A percentile compares a stretch with the other conserved stretches of the same genome.
phyloP scores from a whole-genome alignment of 2,888 invertebrate species.

The Gymnocheta viridis region DNA sequence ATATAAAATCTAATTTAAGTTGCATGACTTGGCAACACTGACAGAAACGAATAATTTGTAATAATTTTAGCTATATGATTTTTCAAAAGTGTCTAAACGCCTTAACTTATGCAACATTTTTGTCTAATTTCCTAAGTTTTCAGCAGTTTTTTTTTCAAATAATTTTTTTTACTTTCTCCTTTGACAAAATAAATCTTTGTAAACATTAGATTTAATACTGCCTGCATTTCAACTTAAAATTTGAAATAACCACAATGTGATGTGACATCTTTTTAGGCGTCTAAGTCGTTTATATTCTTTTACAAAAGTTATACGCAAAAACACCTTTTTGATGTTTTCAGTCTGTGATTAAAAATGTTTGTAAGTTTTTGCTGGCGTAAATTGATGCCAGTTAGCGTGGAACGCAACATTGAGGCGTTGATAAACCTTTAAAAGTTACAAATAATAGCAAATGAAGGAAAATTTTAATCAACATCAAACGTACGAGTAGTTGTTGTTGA shows the following conservation, averaged over 20 bases:
- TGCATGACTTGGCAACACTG: too few species aligned
- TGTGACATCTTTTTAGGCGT: slow-evolving; percentile 24
- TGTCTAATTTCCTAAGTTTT: not conserved
- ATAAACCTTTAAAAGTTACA: slow-evolving; percentile 39
- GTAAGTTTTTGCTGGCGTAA: slow-evolving; percentile 48
- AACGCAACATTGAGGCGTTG: slow-evolving; percentile 12
- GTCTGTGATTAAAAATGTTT: slow-evolving; percentile 57
- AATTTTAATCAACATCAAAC: too few species aligned
- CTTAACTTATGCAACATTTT: too few species aligned
- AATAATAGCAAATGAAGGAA: slow-evolving; percentile 11
- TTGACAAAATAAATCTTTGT: slow-evolving; percentile 9
- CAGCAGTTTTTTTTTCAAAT: not conserved
- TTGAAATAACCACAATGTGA: slow-evolving; percentile 33
- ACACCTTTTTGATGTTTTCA: slow-evolving; percentile 67
- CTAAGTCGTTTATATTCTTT: slow-evolving; percentile 19
- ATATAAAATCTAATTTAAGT: too few species aligned
- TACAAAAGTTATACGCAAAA: slow-evolving; percentile 10
- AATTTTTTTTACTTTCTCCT: not conserved
- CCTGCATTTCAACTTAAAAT: slow-evolving; percentile 4
- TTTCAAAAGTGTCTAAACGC: too few species aligned
- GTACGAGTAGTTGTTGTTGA: not conserved
- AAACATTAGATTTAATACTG: not conserved
- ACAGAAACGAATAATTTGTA: too few species aligned
- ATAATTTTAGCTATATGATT: too few species aligned
- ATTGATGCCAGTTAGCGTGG: slow-evolving; percentile 52